phyloP scores from a whole-genome alignment of 2,113 vertebrate species.

The Castor canadensis region DNA sequence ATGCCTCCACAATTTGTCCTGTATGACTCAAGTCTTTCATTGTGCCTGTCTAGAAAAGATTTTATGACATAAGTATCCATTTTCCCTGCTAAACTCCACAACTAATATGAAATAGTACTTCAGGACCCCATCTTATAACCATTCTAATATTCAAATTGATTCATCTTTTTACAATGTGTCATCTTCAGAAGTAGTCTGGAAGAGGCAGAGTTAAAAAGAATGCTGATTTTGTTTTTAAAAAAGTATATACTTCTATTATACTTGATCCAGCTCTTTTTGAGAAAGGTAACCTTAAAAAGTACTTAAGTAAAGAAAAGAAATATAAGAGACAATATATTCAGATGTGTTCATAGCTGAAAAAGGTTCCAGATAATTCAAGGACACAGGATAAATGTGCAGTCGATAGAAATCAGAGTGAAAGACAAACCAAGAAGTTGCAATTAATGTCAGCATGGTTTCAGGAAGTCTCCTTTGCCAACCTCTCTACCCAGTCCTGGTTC shows the following conservation, averaged over 20 bases:
- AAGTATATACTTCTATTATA: conserved; percentile 40
- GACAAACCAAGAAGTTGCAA: conserved; percentile 27
- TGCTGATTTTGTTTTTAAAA: neutral
- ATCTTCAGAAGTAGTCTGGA: neutral
- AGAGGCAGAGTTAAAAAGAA: conserved; percentile 3
- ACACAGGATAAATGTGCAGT: neutral
- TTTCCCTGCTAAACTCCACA: neutral
- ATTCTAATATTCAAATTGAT: conserved; percentile 38
- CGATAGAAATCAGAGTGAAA: conserved; percentile 45
- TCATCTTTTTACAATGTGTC: conserved; percentile 10
- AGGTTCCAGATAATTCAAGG: conserved; percentile 38
- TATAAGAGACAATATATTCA: conserved; percentile 51
- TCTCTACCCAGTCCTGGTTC: neutral
- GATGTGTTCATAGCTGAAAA: conserved; percentile 38
- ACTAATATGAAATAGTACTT: neutral
- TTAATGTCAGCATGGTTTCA: conserved; percentile 1
- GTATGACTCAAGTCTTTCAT: neutral
- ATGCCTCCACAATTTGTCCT: neutral
- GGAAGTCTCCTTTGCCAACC: neutral
- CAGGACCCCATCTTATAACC: neutral
- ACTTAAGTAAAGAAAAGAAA: conserved; percentile 54
- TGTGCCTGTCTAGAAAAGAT: neutral
- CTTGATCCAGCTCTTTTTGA: conserved; percentile 24
- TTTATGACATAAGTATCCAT: neutral
- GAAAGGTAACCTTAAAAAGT: conserved; percentile 59